Evolutionary conservation across 2,797 vertebrate genomes (phyloP), one percentile per base, ranked within the genome.

Genomic region (Myotis myotis): DNA sequence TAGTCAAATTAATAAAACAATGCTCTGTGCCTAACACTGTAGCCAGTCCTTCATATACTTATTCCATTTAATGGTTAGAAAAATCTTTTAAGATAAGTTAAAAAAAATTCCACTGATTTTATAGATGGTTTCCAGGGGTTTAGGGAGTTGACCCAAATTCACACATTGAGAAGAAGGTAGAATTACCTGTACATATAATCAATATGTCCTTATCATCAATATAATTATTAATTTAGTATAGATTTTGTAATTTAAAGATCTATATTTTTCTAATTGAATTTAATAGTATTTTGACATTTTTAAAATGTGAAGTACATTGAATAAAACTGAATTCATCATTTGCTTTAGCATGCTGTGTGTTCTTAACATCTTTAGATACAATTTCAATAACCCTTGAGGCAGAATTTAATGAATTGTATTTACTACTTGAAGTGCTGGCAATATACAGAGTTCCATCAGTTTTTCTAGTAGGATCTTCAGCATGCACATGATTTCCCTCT

Each of bases 341-440:
- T 92, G 28, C 25, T 64, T 82, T 88, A 74, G 28, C 55, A 79
- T 41, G 28, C 78, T 92, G n/a, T 70, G n/a, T 53, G 87, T 57
- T 51, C 47, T 91, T 90, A 93, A 96, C 78, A 49, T 88, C 78
- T 87, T 93, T 80, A 89, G 84, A 94, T 72, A 91, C 10, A 91
- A 23, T 92, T 95, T 91, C 41, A 93, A 55, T n/a, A 91, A 93
- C 23, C 60, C 93, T 93, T 33, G 28, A 75, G 93, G 95, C 94
- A 96, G 87, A 96, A 96, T 96, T 97, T 96, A 95, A 97, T 96
- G 92, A 97, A 92, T 49, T 94, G 74, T 49, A 72, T 93, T 95
- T 95, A 78, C 62, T 93, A 28, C 68, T 36, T 71, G 9, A 82
- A 89, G 44, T 92, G 23, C 36, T 79, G 79, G 68, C 44, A 60